These are phyloP conservation scores for Mustela lutreola DNA, from an alignment of 2,113 vertebrate genomes.

Conservation along the genomic window DNA sequence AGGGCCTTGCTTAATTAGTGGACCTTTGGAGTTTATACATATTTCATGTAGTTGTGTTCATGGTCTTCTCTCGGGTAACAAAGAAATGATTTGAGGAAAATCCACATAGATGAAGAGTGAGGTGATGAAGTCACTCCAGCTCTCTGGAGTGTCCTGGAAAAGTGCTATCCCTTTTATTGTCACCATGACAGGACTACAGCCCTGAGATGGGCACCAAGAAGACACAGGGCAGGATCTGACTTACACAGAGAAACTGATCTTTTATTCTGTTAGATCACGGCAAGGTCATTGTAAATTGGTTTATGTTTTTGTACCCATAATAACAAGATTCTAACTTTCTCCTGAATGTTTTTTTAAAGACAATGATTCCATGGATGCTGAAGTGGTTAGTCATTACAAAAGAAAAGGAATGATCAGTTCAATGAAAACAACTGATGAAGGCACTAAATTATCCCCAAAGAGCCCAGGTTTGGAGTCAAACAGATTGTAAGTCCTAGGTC, in stretches of 20 bases:
- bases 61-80: not conserved
- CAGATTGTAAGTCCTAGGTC: not conserved
- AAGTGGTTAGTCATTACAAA: not conserved
- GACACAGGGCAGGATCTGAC: not conserved
- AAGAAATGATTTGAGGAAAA: constrained; percentile 18
- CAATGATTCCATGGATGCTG: not conserved
- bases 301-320: not conserved
- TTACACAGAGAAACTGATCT: not conserved
- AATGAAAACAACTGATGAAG: not conserved
- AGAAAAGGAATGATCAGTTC: not conserved
- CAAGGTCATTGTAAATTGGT: not conserved
- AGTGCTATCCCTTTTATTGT: not conserved
- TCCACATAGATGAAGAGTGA: not conserved
- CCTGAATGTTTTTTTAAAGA: not conserved
- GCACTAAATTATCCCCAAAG: not conserved
- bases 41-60: not conserved
- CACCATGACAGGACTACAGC: not conserved
- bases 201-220: not conserved
- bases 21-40: not conserved
- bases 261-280: not conserved
- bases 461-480: not conserved
- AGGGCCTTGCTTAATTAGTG: not conserved
- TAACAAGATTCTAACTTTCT: not conserved
- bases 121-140: not conserved
- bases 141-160: not conserved